These are phyloP conservation scores for Bagarius yarrelli DNA, from an alignment of 2,113 vertebrate genomes.

Conservation along the genomic window DNA sequence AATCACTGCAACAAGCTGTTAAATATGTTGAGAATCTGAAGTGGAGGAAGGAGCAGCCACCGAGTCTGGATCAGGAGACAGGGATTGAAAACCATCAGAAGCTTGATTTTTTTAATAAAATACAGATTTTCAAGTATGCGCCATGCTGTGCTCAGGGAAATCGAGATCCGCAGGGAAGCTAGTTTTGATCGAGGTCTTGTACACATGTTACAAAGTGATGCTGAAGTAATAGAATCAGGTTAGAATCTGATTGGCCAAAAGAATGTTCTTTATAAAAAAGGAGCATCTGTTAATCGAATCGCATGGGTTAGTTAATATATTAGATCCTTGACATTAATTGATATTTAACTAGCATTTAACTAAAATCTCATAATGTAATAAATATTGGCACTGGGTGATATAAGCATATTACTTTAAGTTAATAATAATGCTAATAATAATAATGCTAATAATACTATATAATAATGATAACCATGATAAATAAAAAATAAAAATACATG, in stretches of 20 bases:
- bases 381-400: too few relatives aligned
- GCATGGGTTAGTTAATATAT: background rate
- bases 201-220: background rate
- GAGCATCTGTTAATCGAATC: background rate
- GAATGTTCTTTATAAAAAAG: background rate
- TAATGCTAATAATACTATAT: too few relatives aligned
- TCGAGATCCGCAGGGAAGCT: background rate
- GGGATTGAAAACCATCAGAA: background rate
- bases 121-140: background rate
- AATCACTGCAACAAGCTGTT: conserved; percentile 25
- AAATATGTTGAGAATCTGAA: conserved; percentile 17
- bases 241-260: background rate
- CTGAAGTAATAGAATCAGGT: background rate
- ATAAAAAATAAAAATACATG: too few relatives aligned
- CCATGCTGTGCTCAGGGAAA: background rate
- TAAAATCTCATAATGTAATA: too few relatives aligned
- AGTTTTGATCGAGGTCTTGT: background rate
- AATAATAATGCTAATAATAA: too few relatives aligned
- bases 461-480: too few relatives aligned
- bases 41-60: background rate
- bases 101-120: conserved; percentile 17
- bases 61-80: background rate
- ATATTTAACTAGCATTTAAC: too few relatives aligned
- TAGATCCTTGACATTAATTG: too few relatives aligned
- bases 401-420: too few relatives aligned